These are phyloP conservation scores for Hippasteria phrygiana DNA, from an alignment of 53 echinoderm and acorn worm genomes.

Conservation along the genomic window DNA sequence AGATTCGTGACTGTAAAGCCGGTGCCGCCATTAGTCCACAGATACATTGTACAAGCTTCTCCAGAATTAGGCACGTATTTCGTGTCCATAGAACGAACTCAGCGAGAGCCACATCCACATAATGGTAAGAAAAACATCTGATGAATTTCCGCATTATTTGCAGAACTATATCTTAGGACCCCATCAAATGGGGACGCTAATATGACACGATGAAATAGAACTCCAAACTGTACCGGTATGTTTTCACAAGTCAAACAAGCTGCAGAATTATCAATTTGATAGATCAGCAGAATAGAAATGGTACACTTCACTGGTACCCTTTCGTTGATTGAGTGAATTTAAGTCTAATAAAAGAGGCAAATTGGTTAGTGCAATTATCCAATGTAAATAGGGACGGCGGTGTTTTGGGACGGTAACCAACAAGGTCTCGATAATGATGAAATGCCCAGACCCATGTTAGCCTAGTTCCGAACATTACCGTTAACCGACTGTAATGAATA, in stretches of 20 bases:
- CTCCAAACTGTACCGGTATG: background rate
- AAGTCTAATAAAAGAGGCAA: background rate
- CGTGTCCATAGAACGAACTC: background rate
- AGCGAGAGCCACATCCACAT: background rate
- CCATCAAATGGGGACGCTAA: background rate
- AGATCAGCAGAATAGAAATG: no score
- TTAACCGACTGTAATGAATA: background rate
- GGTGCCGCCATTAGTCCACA: background rate
- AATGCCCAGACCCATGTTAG: background rate
- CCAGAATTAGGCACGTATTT: slow-evolving; percentile 39
- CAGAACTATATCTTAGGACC: background rate
- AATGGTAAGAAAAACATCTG: background rate
- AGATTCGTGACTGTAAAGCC: slow-evolving; percentile 33
- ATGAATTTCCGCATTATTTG: background rate
- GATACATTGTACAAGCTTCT: slow-evolving; percentile 33
- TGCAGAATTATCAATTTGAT: no score
- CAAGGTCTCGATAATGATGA: background rate
- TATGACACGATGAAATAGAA: background rate
- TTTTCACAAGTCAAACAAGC: background rate
- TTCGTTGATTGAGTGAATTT: background rate
- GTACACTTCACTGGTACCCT: no score
- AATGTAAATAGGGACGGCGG: background rate
- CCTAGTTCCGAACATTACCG: background rate
- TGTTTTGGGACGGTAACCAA: background rate
- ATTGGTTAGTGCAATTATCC: background rate